These are phyloP conservation scores for Cheilosia soror DNA, from an alignment of 2,888 invertebrate species.

Conservation along the genomic window DNA sequence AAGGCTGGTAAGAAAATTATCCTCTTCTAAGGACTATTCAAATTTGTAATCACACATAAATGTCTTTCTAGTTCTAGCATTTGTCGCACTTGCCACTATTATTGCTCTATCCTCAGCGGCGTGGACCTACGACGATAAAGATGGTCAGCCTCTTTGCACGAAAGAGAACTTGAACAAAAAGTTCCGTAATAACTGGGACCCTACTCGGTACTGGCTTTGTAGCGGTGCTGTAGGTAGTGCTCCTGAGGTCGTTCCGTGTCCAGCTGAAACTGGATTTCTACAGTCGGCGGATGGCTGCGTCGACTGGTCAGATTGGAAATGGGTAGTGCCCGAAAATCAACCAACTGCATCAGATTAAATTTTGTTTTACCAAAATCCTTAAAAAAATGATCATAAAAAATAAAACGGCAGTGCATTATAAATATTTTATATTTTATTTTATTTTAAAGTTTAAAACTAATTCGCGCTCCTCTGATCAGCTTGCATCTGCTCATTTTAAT, in stretches of 20 bases:
- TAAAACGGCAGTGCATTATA: too few species aligned
- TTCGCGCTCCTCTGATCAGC: too few species aligned
- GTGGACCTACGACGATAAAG: constrained; percentile 35
- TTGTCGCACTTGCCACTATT: constrained; percentile 57
- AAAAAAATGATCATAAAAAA: too few species aligned
- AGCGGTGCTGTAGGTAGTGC: constrained; percentile 23
- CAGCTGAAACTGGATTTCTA: not conserved
- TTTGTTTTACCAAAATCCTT: too few species aligned
- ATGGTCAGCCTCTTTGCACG: constrained; percentile 79
- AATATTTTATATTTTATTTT: too few species aligned
- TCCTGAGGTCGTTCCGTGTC: not conserved
- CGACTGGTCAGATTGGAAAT: not conserved
- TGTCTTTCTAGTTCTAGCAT: constrained; percentile 24
- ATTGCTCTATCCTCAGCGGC: constrained; percentile 65
- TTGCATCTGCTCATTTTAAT: too few species aligned
- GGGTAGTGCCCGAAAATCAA: not conserved
- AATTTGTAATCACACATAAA: not conserved
- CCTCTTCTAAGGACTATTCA: too few species aligned
- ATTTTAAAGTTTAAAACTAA: too few species aligned
- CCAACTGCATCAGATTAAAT: not conserved
- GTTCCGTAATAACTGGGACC: constrained; percentile 79
- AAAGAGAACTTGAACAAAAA: constrained; percentile 76
- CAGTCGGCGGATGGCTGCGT: not conserved
- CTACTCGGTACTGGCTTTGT: constrained; percentile 80
- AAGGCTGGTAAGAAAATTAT: constrained; percentile 44